Base-by-base conservation (phyloP, 2,888 invertebrate genomes). In the Latrodectus hesperus region DNA sequence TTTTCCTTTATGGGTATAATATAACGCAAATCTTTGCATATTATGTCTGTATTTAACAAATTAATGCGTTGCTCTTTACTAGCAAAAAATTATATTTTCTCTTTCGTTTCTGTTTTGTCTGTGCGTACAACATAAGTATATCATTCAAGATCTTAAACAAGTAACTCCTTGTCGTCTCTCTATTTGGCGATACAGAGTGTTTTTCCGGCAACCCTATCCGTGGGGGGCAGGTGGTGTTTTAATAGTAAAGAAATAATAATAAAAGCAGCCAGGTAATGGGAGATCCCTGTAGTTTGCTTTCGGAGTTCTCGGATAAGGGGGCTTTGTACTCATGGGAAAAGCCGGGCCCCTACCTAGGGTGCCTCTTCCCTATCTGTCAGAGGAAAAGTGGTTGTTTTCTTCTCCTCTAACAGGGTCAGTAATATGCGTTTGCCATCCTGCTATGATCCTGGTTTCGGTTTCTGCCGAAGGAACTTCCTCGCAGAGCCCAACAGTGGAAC, bases 291-390 rank as follows among this genome's bases (percentile, higher is more conserved):
- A 60, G 51, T 72, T 77, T 68, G 49, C 60, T 52, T 67, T 12
- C 53, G 22, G 22, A 17, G 52, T 11, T 26, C 17, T 68, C n/a
- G 73, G 79, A 38, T 38, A 38, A 38, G 71, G n/a, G 38, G 53
- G 51, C 52, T 52, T 79, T 79, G 71, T 49, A 60, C 60, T 71
- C 78, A 70, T 80, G 80, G 80, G 38, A 72, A 80, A 80, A 80
- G 65, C 51, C 12, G 9, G 53, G 77, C 72, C 64, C 72, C 60
- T 60, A 12, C 9, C 51, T 17, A n/a, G 8, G 51, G 22, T 64
- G 26, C 52, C 64, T 22, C 60, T 14, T 26, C 38, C n/a, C 60
- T 60, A n/a, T n/a, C n/a, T 60, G 12, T 60, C 14, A 12, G n/a
- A 16, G n/a, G n/a, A 60, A 60, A 60, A n/a, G 60, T 16, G 60